Base-by-base conservation (phyloP, 2,797 vertebrate species). In the Xyrichtys novacula region DNA sequence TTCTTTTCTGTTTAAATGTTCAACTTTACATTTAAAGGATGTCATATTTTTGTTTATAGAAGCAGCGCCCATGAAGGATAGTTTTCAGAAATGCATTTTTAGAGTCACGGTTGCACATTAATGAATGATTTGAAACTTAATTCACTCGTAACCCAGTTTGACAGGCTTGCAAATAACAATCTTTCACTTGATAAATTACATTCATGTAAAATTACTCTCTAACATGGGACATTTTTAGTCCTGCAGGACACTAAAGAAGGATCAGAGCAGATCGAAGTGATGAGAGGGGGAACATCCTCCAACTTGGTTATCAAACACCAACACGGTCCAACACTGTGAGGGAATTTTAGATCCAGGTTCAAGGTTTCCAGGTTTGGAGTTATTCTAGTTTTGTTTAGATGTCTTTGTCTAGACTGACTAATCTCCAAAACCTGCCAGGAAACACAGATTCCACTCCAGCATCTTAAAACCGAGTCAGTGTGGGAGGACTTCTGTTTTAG, bases 131-230 rank as follows among this genome's bases (percentile, higher is more conserved):
- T 2, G 16, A 14, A 23, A 46, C 23, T 22, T 3, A 20, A 57
- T 19, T 42, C 14, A 31, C 17, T 46, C 1, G 1, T 5, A 72
- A 70, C 55, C 78, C 70, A 81, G 73, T 60, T 43, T 68, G 62
- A 77, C 59, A 72, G 52, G 55, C 20, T 62, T 4, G 4, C 32
- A 46, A n/a, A 31, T 17, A 4, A 36, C 16, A 10, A 23, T 23
- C 12, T 55, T 16, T 55, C 40, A 56, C 38, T 53, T 26, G 34
- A 26, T 56, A 32, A 28, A 25, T 64, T 29, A 26, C 42, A 61
- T 22, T 65, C 0, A n/a, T n/a, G 70, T 2, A n/a, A 54, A 57
- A 40, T n/a, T n/a, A n/a, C n/a, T n/a, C n/a, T n/a, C n/a, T n/a
- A n/a, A n/a, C n/a, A n/a, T n/a, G n/a, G n/a, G n/a, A n/a, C n/a